phyloP scores from a whole-genome alignment of 1,140 invertebrate genomes.

The Coenobita brevimanus region DNA sequence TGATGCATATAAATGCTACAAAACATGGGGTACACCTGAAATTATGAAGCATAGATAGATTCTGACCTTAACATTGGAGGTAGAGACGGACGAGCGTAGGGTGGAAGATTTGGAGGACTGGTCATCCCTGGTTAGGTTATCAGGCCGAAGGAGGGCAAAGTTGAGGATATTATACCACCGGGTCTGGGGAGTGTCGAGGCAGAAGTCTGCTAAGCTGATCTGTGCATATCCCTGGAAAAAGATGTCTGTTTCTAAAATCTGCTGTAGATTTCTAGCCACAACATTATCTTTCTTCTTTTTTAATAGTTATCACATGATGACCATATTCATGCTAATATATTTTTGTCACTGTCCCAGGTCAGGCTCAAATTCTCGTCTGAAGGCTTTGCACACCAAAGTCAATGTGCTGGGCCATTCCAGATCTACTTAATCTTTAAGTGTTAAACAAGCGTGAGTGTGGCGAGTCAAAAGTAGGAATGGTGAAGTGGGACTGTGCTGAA shows the following conservation, averaged over 20 bases:
- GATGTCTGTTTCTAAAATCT: neutral
- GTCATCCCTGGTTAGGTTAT: constrained; percentile 50
- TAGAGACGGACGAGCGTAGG: constrained; percentile 58
- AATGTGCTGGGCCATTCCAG: no score
- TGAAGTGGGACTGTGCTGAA: no score
- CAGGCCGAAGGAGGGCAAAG: constrained; percentile 63
- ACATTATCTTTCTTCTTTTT: no score
- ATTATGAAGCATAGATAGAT: neutral
- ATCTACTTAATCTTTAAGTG: no score
- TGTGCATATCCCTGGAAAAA: constrained; percentile 89
- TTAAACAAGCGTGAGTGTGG: no score
- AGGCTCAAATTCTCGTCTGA: no score
- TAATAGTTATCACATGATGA: no score
- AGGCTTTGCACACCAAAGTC: no score
- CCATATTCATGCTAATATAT: no score
- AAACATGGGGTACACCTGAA: neutral
- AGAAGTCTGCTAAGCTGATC: constrained; percentile 96
- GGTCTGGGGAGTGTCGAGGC: constrained; percentile 83
- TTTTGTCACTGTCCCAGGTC: no score
- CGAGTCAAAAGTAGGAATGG: no score
- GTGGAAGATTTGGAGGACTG: constrained; percentile 66
- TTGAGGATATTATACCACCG: constrained; percentile 93
- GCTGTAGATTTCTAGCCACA: neutral
- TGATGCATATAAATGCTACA: neutral
- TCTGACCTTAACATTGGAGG: constrained; percentile 58